Base-by-base conservation (phyloP, 2,113 vertebrate genomes). In the Puma concolor region DNA sequence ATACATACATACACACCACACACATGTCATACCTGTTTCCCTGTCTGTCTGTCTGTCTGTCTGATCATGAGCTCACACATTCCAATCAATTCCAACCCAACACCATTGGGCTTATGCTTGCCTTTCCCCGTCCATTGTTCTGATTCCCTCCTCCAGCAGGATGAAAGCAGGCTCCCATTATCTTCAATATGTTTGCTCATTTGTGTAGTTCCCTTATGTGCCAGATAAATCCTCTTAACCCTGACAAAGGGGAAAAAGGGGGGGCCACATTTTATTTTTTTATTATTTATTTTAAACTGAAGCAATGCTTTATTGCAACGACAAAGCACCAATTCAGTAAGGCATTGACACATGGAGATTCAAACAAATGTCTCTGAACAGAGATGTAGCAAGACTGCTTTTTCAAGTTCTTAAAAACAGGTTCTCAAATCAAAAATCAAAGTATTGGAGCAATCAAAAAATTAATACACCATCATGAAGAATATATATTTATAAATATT, bases 361-460 rank as follows among this genome's bases (percentile, higher is more conserved):
- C 71, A 90, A 98, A 98, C 96, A 97, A 98, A 95, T 97, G 97
- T 98, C 98, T 99, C 98, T 98, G 97, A 99, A 99, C 98, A 99
- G 98, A 99, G 98, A 99, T 98, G 94, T 98, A 97, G 98, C 60
- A 71, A 98, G 97, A 98, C 96, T 98, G 95, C 71, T 95, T 98
- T 97, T 98, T 98, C 97, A 98, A 93, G 88, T 98, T 98, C 88
- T 98, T 97, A 93, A 98, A 98, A 98, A 98, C 97, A 98, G 97
- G 72, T 97, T 41, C 71, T 98, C 89, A 96, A 98, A 98, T 84
- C 4, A 50, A 97, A 92, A 98, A 95, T 91, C 79, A 98, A 98
- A 98, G 81, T 95, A 97, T 95, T 60, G 38, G 98, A 97, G 98
- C 69, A 87, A 96, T 97, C 97, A 80, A 90, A 96, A 96, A 97